Conservation (phyloP, 2,113 vertebrate genomes). For the Sapayoa aenigma region DNA sequence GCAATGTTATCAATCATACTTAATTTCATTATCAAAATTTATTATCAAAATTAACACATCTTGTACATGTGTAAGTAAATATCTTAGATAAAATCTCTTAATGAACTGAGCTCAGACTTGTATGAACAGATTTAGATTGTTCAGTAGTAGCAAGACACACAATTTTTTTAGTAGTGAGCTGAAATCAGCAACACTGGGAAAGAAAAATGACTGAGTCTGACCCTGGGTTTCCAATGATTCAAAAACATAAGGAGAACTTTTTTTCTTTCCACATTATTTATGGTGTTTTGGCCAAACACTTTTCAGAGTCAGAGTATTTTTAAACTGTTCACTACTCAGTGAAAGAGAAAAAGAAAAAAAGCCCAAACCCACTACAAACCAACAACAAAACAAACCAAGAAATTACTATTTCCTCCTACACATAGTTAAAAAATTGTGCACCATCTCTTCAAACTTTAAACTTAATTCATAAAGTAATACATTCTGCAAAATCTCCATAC, state of each 20-base stretch:
- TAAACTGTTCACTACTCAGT: neutral
- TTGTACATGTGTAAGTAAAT: neutral
- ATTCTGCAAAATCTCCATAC: neutral
- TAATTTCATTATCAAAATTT: conserved; percentile 3
- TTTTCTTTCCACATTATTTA: neutral
- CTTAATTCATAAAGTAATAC: neutral
- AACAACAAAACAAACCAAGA: neutral
- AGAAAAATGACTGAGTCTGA: neutral
- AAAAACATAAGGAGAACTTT: neutral
- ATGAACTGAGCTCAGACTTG: neutral
- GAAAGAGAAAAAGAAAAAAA: neutral
- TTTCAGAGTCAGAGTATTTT: neutral
- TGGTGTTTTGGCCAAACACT: neutral
- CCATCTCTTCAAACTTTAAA: neutral
- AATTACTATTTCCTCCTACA: neutral
- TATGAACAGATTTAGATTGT: neutral
- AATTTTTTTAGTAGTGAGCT: neutral
- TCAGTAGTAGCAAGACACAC: neutral
- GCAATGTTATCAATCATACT: neutral
- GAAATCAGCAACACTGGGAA: neutral
- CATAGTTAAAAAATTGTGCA: neutral
- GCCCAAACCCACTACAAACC: neutral
- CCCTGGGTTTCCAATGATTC: neutral
- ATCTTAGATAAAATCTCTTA: neutral
- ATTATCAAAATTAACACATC: neutral